phyloP scores from a whole-genome alignment of 2,888 invertebrate species.

The Metallyticus violacea region DNA sequence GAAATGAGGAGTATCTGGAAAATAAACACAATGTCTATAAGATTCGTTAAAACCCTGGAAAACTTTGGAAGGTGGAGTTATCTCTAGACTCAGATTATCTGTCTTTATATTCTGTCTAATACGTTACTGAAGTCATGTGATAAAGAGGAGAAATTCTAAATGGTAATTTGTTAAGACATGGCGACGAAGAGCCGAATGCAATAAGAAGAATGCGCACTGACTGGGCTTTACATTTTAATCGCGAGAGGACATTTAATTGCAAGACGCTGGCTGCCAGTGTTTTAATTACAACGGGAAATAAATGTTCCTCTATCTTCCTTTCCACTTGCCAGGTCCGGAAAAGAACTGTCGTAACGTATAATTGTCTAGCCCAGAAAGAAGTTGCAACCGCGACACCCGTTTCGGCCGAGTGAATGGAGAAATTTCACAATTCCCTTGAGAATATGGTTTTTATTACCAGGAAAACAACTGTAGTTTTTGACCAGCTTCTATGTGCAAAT shows the following conservation, averaged over 20 bases:
- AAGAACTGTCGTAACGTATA: background rate
- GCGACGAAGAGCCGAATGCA: background rate
- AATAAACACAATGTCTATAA: too few species aligned
- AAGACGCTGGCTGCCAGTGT: background rate
- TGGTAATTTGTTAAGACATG: background rate
- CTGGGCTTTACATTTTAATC: background rate
- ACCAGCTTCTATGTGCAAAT: background rate
- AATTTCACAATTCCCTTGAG: background rate
- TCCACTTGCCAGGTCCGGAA: background rate
- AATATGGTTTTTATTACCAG: too few species aligned
- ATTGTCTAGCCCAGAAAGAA: background rate
- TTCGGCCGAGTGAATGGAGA: background rate
- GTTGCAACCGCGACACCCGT: background rate
- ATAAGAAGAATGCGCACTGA: background rate
- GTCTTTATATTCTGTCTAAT: background rate
- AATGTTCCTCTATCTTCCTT: background rate
- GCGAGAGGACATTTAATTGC: background rate
- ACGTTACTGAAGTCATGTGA: too few species aligned
- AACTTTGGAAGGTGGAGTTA: too few species aligned
- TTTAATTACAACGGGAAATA: conserved; percentile 8
- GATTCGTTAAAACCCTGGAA: too few species aligned
- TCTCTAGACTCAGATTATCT: background rate
- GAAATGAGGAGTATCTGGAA: too few species aligned
- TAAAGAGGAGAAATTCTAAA: background rate
- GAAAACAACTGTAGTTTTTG: background rate